Conservation (phyloP, 2,888 invertebrate genomes). For the Anticlea derivata region DNA sequence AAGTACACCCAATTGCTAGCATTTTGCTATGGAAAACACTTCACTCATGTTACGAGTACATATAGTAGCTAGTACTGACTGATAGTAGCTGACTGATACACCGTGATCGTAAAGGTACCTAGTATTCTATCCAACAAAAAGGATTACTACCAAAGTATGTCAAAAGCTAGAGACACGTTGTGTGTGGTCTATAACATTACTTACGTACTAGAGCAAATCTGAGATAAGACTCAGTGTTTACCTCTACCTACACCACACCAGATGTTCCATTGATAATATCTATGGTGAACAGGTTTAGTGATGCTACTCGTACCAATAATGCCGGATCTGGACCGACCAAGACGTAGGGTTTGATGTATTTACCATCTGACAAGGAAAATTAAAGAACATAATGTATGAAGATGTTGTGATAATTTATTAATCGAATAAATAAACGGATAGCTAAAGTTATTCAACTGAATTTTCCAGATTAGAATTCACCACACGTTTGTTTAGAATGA, state of each 20-base stretch:
- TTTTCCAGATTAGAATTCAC: slow-evolving; percentile 17
- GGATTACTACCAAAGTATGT: neutral
- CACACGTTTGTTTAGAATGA: slow-evolving; percentile 13
- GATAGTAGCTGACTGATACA: too few species aligned
- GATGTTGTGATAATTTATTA: slow-evolving; percentile 17
- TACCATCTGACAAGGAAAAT: neutral
- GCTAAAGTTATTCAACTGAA: slow-evolving; percentile 14
- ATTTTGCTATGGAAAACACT: too few species aligned
- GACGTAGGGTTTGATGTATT: neutral
- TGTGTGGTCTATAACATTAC: slow-evolving; percentile 17
- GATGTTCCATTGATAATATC: slow-evolving; percentile 9
- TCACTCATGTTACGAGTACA: too few species aligned
- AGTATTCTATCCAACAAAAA: neutral
- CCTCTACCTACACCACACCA: slow-evolving; percentile 1
- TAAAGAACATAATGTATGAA: slow-evolving; percentile 12
- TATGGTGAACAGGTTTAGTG: neutral
- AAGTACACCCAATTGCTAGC: too few species aligned
- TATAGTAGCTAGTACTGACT: too few species aligned
- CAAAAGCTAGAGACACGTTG: neutral
- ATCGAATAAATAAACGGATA: slow-evolving; percentile 3
- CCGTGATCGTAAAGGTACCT: neutral
- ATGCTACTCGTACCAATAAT: too few species aligned
- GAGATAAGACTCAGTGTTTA: slow-evolving; percentile 3
- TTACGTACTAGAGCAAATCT: slow-evolving; percentile 4
- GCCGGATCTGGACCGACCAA: too few species aligned